Percentiles rank a stretch among this genome's conserved stretches.
Conservation (phyloP, 1,140 invertebrate genomes). For the Leptestheria dahalacensis region DNA sequence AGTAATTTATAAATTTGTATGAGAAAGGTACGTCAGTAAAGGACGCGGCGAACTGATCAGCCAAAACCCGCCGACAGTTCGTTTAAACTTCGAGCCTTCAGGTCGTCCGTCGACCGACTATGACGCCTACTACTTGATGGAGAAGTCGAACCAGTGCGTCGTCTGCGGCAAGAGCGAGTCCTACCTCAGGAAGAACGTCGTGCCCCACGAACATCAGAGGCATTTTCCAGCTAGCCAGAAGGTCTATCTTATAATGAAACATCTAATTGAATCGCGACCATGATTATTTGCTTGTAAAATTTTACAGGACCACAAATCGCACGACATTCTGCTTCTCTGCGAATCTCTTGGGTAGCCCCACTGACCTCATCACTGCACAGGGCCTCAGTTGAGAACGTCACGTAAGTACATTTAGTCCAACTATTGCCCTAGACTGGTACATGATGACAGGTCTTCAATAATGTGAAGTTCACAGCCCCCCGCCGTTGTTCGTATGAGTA, state of each 20-base stretch:
- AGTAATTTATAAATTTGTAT: too few relatives aligned
- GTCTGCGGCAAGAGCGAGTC: slow-evolving; percentile 56
- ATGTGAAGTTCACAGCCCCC: too few relatives aligned
- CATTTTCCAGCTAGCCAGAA: slow-evolving; percentile 46
- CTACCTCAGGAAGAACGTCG: slow-evolving; percentile 62
- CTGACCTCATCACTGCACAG: too few relatives aligned
- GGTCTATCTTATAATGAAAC: too few relatives aligned
- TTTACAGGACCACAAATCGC: slow-evolving; percentile 66
- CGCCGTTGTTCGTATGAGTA: too few relatives aligned
- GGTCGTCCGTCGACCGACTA: slow-evolving; percentile 51
- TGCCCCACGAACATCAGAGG: slow-evolving; percentile 69
- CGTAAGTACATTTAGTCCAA: too few relatives aligned
- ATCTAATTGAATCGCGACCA: too few relatives aligned
- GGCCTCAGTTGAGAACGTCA: too few relatives aligned
- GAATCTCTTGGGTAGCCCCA: too few relatives aligned
- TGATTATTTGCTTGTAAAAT: too few relatives aligned
- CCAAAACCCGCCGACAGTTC: slow-evolving; percentile 55
- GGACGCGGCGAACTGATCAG: slow-evolving; percentile 41
- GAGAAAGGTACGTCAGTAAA: slow-evolving; percentile 51
- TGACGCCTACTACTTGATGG: slow-evolving; percentile 51
- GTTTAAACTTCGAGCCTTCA: slow-evolving; percentile 63
- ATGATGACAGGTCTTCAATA: too few relatives aligned
- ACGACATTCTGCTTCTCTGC: slow-evolving; percentile 65
- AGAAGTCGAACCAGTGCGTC: slow-evolving; percentile 67
- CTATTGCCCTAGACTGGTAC: too few relatives aligned